A percentile compares a stretch with the other conserved stretches of the same genome.
Evolutionary conservation across 2,113 vertebrate species (phyloP).

Genomic region (Syngnathus floridae): DNA sequence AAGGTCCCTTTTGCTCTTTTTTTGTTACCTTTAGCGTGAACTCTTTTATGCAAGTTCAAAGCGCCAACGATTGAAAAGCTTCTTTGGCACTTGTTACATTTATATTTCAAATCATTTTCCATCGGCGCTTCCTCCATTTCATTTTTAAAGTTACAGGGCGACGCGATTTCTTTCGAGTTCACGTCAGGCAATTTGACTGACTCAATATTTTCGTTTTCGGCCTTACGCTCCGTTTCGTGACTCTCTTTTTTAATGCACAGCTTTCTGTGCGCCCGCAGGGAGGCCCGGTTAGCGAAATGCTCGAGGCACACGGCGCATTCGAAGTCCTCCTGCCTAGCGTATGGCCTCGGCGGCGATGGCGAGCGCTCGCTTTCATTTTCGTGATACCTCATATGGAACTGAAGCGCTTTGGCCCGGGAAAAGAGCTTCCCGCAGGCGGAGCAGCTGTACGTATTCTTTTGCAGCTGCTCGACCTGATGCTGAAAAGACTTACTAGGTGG

Average conservation of each 20-base stretch:
- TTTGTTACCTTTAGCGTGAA: slow-evolving; percentile 45
- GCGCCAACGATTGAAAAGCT: slow-evolving; percentile 65
- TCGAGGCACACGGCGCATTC: slow-evolving; percentile 58
- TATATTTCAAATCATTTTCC: slow-evolving; percentile 55
- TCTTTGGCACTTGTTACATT: slow-evolving; percentile 62
- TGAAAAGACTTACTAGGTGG: slow-evolving; percentile 70
- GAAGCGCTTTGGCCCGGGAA: slow-evolving; percentile 70
- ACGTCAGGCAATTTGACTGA: not conserved
- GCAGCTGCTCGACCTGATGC: slow-evolving; percentile 69
- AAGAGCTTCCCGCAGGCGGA: slow-evolving; percentile 72
- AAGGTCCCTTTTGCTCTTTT: slow-evolving; percentile 25
- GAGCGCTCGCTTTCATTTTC: slow-evolving; percentile 63
- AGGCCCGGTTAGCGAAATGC: slow-evolving; percentile 56
- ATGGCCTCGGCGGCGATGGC: slow-evolving; percentile 27
- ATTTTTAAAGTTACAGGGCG: not conserved
- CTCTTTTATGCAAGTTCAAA: slow-evolving; percentile 69
- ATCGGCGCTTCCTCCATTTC: not conserved
- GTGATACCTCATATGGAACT: slow-evolving; percentile 76
- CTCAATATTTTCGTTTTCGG: slow-evolving; percentile 4
- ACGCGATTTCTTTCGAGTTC: not conserved
- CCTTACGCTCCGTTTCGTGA: not conserved
- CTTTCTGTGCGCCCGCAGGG: slow-evolving; percentile 60
- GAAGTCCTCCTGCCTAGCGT: slow-evolving; percentile 22
- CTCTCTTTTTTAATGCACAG: slow-evolving; percentile 50
- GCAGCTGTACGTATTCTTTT: slow-evolving; percentile 71